A percentile compares a stretch with the other conserved stretches of the same genome.
phyloP scores from a whole-genome alignment of 2,888 invertebrate species.

The Danaus chrysippus region DNA sequence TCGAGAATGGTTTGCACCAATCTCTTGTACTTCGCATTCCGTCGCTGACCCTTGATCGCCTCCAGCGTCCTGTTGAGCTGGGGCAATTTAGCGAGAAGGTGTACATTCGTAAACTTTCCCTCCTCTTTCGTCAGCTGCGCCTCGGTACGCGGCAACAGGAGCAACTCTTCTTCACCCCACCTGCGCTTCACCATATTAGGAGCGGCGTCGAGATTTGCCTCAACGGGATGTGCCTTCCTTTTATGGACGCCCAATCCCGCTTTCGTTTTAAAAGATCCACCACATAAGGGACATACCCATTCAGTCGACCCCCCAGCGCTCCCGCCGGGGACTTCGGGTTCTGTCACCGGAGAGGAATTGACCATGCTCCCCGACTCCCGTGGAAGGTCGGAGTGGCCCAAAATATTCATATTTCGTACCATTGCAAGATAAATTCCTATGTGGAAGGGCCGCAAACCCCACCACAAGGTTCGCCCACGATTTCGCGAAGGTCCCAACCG shows the following conservation, averaged over 20 bases:
- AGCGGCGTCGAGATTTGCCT: slow-evolving; percentile 27
- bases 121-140: slow-evolving; percentile 21
- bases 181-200: slow-evolving; percentile 28
- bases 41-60: slow-evolving; percentile 27
- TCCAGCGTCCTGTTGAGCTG: slow-evolving; percentile 25
- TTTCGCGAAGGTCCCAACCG: slow-evolving; percentile 25
- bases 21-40: slow-evolving; percentile 18
- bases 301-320: slow-evolving; percentile 11
- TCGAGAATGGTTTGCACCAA: slow-evolving; percentile 20
- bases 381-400: slow-evolving; percentile 26
- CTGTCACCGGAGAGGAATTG: slow-evolving; percentile 11
- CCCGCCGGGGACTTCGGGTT: slow-evolving; percentile 10
- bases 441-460: slow-evolving; percentile 24
- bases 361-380: slow-evolving; percentile 29
- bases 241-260: slow-evolving; percentile 27
- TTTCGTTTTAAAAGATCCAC: slow-evolving; percentile 18
- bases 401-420: neutral
- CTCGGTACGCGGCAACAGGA: slow-evolving; percentile 27
- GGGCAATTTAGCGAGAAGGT: slow-evolving; percentile 19
- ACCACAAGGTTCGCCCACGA: slow-evolving; percentile 17
- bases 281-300: slow-evolving; percentile 25
- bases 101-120: slow-evolving; percentile 17
- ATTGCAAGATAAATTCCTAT: slow-evolving; percentile 5
- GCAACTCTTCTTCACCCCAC: slow-evolving; percentile 30
- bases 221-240: slow-evolving; percentile 25